These are phyloP conservation scores for Butastur rufipennis DNA, from an alignment of 2,113 vertebrate species.

Conservation along the genomic window DNA sequence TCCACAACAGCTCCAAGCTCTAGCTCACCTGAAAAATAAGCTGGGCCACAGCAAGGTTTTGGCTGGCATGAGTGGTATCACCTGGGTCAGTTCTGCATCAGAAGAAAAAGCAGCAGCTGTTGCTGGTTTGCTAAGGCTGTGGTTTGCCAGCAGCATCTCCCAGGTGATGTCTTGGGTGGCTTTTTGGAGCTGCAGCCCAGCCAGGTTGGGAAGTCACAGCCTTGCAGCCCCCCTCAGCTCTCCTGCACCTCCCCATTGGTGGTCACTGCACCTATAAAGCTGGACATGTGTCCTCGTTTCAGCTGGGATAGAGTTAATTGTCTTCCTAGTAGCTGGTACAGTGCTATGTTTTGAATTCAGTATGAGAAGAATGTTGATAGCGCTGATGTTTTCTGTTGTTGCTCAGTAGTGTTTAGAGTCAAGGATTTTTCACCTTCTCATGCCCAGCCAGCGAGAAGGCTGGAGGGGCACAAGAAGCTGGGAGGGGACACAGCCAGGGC, in stretches of 20 bases:
- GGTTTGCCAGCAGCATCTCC: background rate
- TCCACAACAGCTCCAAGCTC: background rate
- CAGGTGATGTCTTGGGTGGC: background rate
- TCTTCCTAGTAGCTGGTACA: no score
- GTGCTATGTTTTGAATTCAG: no score
- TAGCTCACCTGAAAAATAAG: background rate
- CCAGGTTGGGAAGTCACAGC: background rate
- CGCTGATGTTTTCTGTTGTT: no score
- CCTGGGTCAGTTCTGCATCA: background rate
- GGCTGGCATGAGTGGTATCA: background rate
- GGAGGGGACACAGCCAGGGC: no score
- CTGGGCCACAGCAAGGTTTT: background rate
- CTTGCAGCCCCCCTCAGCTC: background rate
- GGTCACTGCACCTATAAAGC: background rate
- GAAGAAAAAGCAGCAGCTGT: background rate
- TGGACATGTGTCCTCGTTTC: no score
- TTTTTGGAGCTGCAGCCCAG: background rate
- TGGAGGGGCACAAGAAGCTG: no score
- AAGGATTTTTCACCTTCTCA: no score
- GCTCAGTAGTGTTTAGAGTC: no score
- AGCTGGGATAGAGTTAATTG: no score
- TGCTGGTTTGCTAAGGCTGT: background rate
- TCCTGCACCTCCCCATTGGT: background rate
- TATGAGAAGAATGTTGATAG: background rate
- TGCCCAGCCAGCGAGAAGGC: no score